Conservation (phyloP, 2,888 invertebrate genomes). For the Dryadula phaetusa region DNA sequence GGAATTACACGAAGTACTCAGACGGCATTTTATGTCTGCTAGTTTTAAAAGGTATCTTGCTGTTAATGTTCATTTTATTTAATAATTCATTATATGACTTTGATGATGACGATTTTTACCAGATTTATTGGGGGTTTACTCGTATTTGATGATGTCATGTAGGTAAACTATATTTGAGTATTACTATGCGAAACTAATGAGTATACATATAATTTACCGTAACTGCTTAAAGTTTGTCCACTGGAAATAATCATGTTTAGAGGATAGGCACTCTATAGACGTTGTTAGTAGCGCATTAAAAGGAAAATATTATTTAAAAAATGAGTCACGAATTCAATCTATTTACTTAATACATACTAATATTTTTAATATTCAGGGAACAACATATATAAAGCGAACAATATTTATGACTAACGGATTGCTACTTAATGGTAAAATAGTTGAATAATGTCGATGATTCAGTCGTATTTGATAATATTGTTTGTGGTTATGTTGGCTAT, state of each 20-base stretch:
- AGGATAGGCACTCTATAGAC: no score
- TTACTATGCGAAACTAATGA: no score
- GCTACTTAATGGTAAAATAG: constrained; percentile 11
- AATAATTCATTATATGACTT: no score
- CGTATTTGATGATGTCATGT: no score
- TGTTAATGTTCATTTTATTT: neutral
- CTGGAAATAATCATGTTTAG: no score
- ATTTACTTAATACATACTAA: neutral
- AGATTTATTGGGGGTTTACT: no score
- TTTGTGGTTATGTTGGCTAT: constrained; percentile 30
- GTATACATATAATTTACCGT: no score
- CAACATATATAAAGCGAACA: constrained; percentile 16
- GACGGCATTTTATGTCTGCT: constrained; percentile 10
- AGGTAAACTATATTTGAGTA: no score
- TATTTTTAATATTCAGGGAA: neutral
- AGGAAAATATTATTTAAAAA: neutral
- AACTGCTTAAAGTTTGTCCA: no score
- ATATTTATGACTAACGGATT: constrained; percentile 32
- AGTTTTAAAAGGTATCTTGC: neutral
- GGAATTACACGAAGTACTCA: constrained; percentile 7
- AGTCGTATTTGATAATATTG: constrained; percentile 40
- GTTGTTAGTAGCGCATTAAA: no score
- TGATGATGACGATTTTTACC: no score
- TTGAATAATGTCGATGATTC: constrained; percentile 36
- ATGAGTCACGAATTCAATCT: neutral